phyloP scores from a whole-genome alignment of 2,113 vertebrate species.

The Heterocephalus glaber region DNA sequence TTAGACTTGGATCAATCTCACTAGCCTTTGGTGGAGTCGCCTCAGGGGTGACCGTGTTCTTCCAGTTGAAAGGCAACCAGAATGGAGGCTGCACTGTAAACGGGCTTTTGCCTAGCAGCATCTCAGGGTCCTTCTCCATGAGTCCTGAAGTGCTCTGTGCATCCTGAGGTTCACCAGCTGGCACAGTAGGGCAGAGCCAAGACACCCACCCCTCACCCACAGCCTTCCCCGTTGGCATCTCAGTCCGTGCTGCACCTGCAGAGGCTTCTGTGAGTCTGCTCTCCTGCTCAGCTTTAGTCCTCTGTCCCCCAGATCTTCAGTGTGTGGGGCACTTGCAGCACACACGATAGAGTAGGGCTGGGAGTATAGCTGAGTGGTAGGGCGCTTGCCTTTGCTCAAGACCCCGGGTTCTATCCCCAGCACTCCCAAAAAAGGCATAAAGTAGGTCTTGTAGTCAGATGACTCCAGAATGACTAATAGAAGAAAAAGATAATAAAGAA shows the following conservation, averaged over 20 bases:
- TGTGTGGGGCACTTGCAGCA: background rate
- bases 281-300: background rate
- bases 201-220: background rate
- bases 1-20: background rate
- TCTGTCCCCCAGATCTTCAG: background rate
- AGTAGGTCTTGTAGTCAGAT: background rate
- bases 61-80: conserved; percentile 44
- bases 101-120: background rate
- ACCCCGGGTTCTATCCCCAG: background rate
- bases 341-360: background rate
- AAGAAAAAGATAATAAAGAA: background rate
- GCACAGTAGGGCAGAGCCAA: too few relatives aligned
- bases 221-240: background rate
- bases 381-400: background rate
- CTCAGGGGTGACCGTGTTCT: background rate
- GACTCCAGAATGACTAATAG: background rate
- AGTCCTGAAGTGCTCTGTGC: background rate
- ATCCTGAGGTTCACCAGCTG: background rate
- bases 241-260: background rate
- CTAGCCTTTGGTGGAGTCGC: background rate
- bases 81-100: background rate
- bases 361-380: too few relatives aligned
- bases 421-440: background rate
- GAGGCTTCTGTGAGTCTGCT: background rate
- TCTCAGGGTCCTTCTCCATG: background rate